These are phyloP conservation scores for Helleia helle DNA, from an alignment of 2,888 invertebrate genomes.

Conservation along the genomic window DNA sequence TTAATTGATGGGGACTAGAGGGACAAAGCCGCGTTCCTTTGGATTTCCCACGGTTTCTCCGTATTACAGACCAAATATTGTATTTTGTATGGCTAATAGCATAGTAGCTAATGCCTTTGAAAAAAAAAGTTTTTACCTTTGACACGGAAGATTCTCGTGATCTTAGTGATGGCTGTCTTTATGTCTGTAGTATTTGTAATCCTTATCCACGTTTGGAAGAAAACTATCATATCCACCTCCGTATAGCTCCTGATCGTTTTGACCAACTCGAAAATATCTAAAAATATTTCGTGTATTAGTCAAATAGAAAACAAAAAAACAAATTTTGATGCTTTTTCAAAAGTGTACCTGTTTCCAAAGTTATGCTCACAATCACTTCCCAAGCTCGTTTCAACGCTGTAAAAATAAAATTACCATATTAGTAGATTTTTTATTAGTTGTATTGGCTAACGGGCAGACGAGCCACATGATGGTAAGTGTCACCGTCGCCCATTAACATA, in stretches of 20 bases:
- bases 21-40: too few relatives aligned
- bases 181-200: slow-evolving; percentile 39
- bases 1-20: too few relatives aligned
- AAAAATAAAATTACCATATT: too few relatives aligned
- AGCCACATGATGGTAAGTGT: too few relatives aligned
- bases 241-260: slow-evolving; percentile 31
- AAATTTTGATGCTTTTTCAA: neutral
- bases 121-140: slow-evolving; percentile 11
- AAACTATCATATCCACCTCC: slow-evolving; percentile 26
- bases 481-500: too few relatives aligned
- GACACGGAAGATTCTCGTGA: slow-evolving; percentile 25
- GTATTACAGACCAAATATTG: too few relatives aligned
- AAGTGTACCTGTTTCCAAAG: neutral
- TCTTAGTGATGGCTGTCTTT: slow-evolving; percentile 29
- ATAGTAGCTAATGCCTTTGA: too few relatives aligned
- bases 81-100: too few relatives aligned
- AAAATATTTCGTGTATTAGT: too few relatives aligned
- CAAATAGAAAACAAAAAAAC: neutral
- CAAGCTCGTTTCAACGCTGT: neutral
- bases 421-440: too few relatives aligned
- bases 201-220: slow-evolving; percentile 34
- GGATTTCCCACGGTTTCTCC: too few relatives aligned
- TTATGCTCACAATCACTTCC: neutral
- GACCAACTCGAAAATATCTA: slow-evolving; percentile 46
- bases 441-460: too few relatives aligned